Percentiles rank a stretch among this genome's conserved stretches.
phyloP scores from a whole-genome alignment of 1,140 invertebrate species.

The Trigoniulus corallinus region DNA sequence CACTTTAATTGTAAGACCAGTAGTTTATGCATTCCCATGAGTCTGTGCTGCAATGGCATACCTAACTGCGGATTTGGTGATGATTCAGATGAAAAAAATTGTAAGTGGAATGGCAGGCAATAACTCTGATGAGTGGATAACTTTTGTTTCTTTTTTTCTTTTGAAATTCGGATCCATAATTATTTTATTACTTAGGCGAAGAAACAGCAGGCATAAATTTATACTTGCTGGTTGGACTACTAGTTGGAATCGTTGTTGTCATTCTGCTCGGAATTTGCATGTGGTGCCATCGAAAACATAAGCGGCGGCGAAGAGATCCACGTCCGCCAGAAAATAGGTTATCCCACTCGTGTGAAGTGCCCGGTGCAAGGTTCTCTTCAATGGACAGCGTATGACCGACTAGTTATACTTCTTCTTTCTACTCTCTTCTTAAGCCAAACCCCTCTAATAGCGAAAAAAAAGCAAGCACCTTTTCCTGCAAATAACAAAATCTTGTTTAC shows the following conservation, averaged over 20 bases:
- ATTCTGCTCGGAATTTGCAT: slow-evolving; percentile 18
- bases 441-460: too few species aligned
- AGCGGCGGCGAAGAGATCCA: slow-evolving; percentile 23
- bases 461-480: too few species aligned
- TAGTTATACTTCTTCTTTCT: too few species aligned
- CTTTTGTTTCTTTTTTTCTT: slow-evolving; percentile 1
- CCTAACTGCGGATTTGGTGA: slow-evolving; percentile 65
- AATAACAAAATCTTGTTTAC: too few species aligned
- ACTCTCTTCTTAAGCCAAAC: too few species aligned
- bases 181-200: slow-evolving; percentile 13
- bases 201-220: slow-evolving; percentile 14
- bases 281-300: slow-evolving; percentile 21
- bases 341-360: slow-evolving; percentile 33
- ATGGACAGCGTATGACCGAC: slow-evolving; percentile 37
- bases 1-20: slow-evolving; percentile 39
- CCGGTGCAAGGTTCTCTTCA: slow-evolving; percentile 33
- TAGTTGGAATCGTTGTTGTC: slow-evolving; percentile 9
- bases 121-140: slow-evolving; percentile 1
- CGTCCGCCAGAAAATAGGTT: slow-evolving; percentile 19
- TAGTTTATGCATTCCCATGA: slow-evolving; percentile 60
- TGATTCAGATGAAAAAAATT: slow-evolving; percentile 59
- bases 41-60: slow-evolving; percentile 55
- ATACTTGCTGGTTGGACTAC: slow-evolving; percentile 16
- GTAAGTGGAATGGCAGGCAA: slow-evolving; percentile 35
- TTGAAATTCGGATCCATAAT: background rate